Conservation (phyloP, 2,888 invertebrate genomes). For the Melolontha melolontha region DNA sequence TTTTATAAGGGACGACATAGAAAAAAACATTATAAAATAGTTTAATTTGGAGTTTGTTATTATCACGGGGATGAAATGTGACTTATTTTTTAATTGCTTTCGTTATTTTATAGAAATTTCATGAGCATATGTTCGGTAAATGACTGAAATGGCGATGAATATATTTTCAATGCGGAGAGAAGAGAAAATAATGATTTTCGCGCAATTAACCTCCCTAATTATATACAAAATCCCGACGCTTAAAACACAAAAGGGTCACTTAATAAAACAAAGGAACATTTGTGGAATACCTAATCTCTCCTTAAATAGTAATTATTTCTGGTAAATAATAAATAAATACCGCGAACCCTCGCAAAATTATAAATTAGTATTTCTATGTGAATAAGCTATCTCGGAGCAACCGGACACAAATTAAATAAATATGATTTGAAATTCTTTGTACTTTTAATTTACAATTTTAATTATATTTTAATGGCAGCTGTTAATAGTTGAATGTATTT, state of each 20-base stretch:
- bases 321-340: constrained; percentile 18
- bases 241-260: constrained; percentile 21
- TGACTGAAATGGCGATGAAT: neutral
- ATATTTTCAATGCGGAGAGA: neutral
- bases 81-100: too few relatives aligned
- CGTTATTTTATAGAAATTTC: neutral
- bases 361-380: constrained; percentile 23
- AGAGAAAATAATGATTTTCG: constrained; percentile 8
- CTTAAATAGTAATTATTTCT: constrained; percentile 19
- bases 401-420: too few relatives aligned
- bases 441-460: too few relatives aligned
- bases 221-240: constrained; percentile 14
- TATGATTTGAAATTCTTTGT: too few relatives aligned
- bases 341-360: neutral
- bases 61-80: too few relatives aligned
- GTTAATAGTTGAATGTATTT: too few relatives aligned
- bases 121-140: constrained; percentile 5
- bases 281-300: constrained; percentile 13
- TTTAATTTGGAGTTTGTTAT: too few relatives aligned
- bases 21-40: too few relatives aligned
- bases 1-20: too few relatives aligned
- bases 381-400: neutral
- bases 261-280: constrained; percentile 24
- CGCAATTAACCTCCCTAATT: constrained; percentile 20
- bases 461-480: too few relatives aligned